A percentile compares a stretch with the other conserved stretches of the same genome.
phyloP scores from a whole-genome alignment of 2,113 vertebrate species.

The Alligator sinensis region DNA sequence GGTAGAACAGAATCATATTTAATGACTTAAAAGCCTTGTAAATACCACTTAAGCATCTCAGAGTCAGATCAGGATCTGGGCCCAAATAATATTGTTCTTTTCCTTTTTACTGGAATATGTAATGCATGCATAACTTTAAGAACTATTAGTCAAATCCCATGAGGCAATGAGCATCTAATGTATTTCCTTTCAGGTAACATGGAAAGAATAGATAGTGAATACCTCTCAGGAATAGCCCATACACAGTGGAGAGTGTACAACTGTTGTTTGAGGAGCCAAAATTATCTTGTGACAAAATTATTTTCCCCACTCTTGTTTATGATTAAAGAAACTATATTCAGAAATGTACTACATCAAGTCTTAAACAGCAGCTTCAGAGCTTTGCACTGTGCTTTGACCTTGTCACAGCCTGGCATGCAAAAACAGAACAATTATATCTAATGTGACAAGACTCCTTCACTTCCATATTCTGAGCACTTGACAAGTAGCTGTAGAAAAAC shows the following conservation, averaged over 20 bases:
- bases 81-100: background rate
- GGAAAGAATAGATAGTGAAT: background rate
- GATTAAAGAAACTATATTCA: background rate
- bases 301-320: background rate
- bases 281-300: background rate
- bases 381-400: background rate
- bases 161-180: background rate
- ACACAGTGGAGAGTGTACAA: background rate
- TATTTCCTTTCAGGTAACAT: background rate
- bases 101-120: background rate
- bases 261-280: background rate
- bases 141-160: background rate
- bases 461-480: background rate
- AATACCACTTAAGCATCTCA: too few species aligned
- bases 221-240: background rate
- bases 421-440: background rate
- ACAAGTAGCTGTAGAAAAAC: conserved; percentile 28
- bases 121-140: background rate
- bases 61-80: too few species aligned
- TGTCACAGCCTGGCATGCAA: background rate
- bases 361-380: background rate
- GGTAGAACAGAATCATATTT: too few species aligned
- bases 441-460: background rate
- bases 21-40: too few species aligned
- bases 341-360: background rate